These are phyloP conservation scores for Botia kubotai DNA, from an alignment of 2,797 vertebrate species.

Conservation along the genomic window DNA sequence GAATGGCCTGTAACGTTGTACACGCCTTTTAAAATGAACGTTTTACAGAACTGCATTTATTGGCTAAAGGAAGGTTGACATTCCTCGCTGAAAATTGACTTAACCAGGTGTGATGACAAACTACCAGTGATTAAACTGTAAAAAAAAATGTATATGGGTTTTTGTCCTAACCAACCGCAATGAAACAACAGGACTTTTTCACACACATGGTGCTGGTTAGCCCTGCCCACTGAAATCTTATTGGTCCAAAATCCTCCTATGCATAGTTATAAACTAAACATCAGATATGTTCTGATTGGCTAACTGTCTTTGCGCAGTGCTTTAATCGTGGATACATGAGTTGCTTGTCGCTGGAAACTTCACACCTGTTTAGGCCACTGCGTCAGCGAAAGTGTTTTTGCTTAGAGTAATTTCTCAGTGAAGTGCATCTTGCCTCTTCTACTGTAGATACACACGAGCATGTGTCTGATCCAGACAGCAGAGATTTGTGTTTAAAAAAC, in stretches of 20 bases:
- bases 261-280: no score
- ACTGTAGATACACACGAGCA: background rate
- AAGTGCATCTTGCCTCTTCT: background rate
- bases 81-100: conserved; percentile 8
- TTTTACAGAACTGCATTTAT: conserved; percentile 14
- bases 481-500: conserved; percentile 53
- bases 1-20: conserved; percentile 16
- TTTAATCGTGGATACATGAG: no score
- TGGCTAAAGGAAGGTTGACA: conserved; percentile 18
- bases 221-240: background rate
- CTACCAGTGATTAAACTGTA: background rate
- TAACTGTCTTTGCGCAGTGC: no score
- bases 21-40: background rate
- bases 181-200: background rate
- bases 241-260: background rate
- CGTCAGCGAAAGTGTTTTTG: background rate
- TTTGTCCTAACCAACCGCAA: background rate
- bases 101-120: conserved; percentile 4
- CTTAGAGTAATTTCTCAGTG: background rate
- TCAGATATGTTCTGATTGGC: no score
- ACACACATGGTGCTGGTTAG: no score
- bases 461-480: conserved; percentile 11
- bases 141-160: no score
- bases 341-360: background rate
- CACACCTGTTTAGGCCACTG: background rate